Evolutionary conservation across 2,113 vertebrate species (phyloP).

Genomic region (Cebus imitator): DNA sequence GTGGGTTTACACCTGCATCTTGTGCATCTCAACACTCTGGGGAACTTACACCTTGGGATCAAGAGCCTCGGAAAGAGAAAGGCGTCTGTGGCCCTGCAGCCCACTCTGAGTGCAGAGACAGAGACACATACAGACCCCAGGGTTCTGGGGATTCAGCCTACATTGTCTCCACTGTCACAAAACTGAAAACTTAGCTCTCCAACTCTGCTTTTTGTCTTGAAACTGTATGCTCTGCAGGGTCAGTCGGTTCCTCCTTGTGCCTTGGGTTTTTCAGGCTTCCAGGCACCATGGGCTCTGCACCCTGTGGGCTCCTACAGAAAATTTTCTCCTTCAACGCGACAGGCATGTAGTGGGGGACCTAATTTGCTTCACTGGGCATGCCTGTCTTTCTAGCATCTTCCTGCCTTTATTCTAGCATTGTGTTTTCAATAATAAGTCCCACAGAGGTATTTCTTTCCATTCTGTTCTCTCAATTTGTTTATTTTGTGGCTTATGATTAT

Average conservation of each 20-base stretch:
- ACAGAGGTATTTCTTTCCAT: neutral
- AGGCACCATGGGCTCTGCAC: fast-evolving
- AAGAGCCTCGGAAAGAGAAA: fast-evolving
- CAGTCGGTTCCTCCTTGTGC: fast-evolving
- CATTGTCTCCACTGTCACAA: fast-evolving
- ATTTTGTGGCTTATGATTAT: neutral
- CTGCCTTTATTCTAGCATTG: neutral
- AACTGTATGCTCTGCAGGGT: neutral
- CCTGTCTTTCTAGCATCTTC: neutral
- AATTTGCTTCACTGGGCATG: neutral
- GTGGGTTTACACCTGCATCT: fast-evolving
- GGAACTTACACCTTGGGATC: fast-evolving
- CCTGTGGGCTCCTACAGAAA: neutral
- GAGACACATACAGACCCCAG: fast-evolving
- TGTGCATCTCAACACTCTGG: fast-evolving
- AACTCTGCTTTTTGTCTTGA: neutral
- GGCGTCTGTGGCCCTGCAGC: fast-evolving
- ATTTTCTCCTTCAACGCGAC: neutral
- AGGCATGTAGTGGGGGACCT: fast-evolving
- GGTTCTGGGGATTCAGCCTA: neutral
- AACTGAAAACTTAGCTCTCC: neutral
- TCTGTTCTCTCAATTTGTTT: neutral
- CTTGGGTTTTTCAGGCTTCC: fast-evolving
- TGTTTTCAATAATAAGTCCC: neutral
- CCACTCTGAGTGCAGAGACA: fast-evolving